Evolutionary conservation across 1,140 invertebrate species (phyloP).

Genomic region (Andrena cerasifolii): DNA sequence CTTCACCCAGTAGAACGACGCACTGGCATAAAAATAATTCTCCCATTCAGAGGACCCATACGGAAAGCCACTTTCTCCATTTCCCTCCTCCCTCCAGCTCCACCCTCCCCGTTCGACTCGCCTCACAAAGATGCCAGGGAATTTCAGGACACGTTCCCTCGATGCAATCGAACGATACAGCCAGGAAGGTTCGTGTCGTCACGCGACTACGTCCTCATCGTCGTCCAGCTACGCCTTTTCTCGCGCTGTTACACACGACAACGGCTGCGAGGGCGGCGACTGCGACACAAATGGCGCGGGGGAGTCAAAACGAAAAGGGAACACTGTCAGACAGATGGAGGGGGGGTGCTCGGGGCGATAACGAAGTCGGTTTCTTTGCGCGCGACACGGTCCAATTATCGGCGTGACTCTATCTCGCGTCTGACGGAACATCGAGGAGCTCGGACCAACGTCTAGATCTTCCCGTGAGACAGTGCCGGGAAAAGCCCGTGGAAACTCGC

Average conservation of each 20-base stretch:
- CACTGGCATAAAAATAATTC: too few relatives aligned
- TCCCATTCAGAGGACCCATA: not conserved
- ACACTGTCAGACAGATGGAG: constrained; percentile 36
- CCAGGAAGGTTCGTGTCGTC: too few relatives aligned
- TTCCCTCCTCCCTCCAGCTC: not conserved
- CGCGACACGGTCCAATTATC: constrained; percentile 66
- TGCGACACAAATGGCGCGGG: constrained; percentile 28
- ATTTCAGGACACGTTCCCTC: constrained; percentile 1
- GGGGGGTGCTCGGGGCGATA: constrained; percentile 51
- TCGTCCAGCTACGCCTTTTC: not conserved
- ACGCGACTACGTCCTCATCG: too few relatives aligned
- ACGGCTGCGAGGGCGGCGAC: not conserved
- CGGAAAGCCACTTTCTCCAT: not conserved
- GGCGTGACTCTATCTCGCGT: constrained; percentile 42
- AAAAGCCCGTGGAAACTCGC: constrained; percentile 56
- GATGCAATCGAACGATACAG: constrained; percentile 11
- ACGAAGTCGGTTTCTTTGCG: constrained; percentile 60
- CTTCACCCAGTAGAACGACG: too few relatives aligned
- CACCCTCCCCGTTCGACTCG: not conserved
- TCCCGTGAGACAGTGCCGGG: constrained; percentile 27
- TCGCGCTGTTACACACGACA: not conserved
- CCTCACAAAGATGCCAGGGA: not conserved
- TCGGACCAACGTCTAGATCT: constrained; percentile 53
- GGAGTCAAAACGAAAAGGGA: constrained; percentile 14
- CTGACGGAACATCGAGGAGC: constrained; percentile 46